These are phyloP conservation scores for Acomys russatus DNA, from an alignment of 2,797 vertebrate species.

Conservation along the genomic window DNA sequence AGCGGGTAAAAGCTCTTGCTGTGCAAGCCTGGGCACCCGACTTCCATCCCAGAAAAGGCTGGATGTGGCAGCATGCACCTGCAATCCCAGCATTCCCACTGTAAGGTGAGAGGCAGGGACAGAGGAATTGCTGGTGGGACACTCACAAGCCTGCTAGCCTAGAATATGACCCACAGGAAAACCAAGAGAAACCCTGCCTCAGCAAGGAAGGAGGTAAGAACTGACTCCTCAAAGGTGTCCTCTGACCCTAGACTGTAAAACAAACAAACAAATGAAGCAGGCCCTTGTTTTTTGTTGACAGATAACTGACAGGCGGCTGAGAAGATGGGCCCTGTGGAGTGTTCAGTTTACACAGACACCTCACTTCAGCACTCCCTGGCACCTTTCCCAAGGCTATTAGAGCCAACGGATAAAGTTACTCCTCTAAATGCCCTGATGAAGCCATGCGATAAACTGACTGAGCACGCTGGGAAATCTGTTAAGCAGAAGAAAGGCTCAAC, in stretches of 20 bases:
- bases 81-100: neutral
- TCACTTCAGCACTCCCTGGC: neutral
- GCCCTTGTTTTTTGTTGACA: neutral
- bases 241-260: neutral
- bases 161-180: neutral
- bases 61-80: neutral
- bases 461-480: neutral
- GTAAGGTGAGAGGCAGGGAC: too few species aligned
- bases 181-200: neutral
- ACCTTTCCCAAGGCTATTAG: neutral
- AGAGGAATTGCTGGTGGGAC: neutral
- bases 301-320: neutral
- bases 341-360: neutral
- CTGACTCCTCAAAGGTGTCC: neutral
- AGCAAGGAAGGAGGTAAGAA: too few species aligned
- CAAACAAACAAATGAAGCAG: neutral
- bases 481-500: neutral
- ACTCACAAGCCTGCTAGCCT: neutral
- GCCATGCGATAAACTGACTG: too few species aligned
- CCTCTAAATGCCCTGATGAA: neutral
- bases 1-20: neutral
- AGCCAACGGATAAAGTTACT: neutral
- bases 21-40: neutral
- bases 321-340: neutral
- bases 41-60: neutral